These are phyloP conservation scores for Drosophila erecta DNA, from an alignment of 1,140 invertebrate species.

Conservation along the genomic window DNA sequence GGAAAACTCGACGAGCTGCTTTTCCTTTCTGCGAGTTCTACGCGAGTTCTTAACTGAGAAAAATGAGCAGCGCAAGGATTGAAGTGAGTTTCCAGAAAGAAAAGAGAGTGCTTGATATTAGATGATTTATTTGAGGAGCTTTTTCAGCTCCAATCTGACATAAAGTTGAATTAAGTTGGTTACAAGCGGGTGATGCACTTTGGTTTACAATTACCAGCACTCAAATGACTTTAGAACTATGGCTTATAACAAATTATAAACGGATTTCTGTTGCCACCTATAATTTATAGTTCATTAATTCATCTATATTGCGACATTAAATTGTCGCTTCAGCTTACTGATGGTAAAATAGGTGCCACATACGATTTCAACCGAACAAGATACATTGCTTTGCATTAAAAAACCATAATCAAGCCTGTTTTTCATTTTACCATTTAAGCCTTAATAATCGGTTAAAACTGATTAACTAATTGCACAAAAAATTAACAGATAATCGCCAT, in stretches of 20 bases:
- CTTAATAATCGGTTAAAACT: slow-evolving; percentile 29
- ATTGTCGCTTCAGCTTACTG: slow-evolving; percentile 4
- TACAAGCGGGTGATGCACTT: neutral
- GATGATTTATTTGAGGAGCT: neutral
- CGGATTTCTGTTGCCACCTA: neutral
- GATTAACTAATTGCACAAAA: slow-evolving; percentile 17
- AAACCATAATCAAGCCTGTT: slow-evolving; percentile 5
- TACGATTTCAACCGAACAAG: neutral
- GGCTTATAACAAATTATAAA: neutral
- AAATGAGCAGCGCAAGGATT: slow-evolving; percentile 40
- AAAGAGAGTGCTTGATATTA: slow-evolving; percentile 4
- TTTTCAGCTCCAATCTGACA: slow-evolving; percentile 10
- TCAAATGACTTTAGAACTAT: too few relatives aligned
- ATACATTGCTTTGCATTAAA: neutral
- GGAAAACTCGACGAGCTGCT: slow-evolving; percentile 18
- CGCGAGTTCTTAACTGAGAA: slow-evolving; percentile 33
- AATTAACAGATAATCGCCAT: neutral
- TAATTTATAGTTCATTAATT: neutral
- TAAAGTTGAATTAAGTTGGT: slow-evolving; percentile 10
- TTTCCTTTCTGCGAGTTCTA: slow-evolving; percentile 20
- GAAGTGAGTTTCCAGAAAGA: slow-evolving; percentile 8
- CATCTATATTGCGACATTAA: neutral
- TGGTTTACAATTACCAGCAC: neutral
- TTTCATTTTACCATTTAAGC: slow-evolving; percentile 37
- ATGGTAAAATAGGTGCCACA: slow-evolving; percentile 2